Evolutionary conservation across 2,113 vertebrate genomes (phyloP).

Genomic region (Actenoides hombroni): DNA sequence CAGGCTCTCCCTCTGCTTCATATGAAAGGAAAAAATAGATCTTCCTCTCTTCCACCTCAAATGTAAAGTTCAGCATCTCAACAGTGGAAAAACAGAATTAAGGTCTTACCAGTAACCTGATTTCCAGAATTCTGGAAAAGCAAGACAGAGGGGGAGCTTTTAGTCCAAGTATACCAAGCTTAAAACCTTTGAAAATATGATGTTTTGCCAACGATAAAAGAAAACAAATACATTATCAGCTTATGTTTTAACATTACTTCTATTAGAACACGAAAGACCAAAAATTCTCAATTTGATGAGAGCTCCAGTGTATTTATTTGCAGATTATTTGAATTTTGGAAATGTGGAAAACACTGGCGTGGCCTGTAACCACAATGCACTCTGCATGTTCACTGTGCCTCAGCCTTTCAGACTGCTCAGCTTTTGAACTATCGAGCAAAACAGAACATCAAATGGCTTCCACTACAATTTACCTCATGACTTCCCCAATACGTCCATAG

Average conservation of each 20-base stretch:
- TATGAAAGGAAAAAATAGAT: not conserved
- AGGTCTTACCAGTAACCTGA: not conserved
- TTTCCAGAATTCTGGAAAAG: not conserved
- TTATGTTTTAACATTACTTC: not conserved
- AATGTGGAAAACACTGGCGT: not conserved
- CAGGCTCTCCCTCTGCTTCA: not conserved
- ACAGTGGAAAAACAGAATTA: not conserved
- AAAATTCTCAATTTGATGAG: not conserved
- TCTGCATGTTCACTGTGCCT: not conserved
- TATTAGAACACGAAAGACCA: not conserved
- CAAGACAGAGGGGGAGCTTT: not conserved
- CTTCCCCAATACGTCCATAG: fast-evolving
- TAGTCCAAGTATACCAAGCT: not conserved
- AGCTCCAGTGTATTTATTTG: not conserved
- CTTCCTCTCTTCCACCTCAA: not conserved
- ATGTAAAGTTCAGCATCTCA: not conserved
- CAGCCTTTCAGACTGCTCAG: not conserved
- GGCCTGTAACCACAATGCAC: not conserved
- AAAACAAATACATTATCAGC: not conserved
- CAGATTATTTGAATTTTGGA: not conserved
- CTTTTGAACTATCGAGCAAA: not conserved
- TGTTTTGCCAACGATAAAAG: not conserved
- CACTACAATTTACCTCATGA: not conserved
- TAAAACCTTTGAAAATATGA: not conserved
- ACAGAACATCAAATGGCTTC: too few species aligned